These are phyloP conservation scores for Hycleus phaleratus DNA, from an alignment of 1,140 invertebrate species.

Conservation along the genomic window DNA sequence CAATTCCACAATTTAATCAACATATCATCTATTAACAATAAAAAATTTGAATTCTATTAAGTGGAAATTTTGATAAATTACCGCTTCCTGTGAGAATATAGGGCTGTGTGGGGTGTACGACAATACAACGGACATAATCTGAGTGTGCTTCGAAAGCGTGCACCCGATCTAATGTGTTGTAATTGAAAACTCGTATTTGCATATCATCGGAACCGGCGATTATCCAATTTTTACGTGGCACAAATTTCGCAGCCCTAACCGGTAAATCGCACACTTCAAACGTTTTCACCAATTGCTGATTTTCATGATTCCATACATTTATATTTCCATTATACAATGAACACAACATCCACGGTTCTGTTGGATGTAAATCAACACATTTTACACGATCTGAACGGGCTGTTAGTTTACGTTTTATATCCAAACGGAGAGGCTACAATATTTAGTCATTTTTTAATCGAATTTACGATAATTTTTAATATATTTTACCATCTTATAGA, in stretches of 20 bases:
- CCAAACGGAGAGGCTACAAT: constrained; percentile 83
- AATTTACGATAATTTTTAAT: too few species aligned
- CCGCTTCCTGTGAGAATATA: constrained; percentile 95
- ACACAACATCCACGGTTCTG: constrained; percentile 97
- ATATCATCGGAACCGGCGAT: constrained; percentile 96
- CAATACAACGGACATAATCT: constrained; percentile 95
- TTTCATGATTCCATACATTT: constrained; percentile 98
- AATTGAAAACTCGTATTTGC: constrained; percentile 95
- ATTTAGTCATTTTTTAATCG: too few species aligned
- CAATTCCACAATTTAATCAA: constrained; percentile 99
- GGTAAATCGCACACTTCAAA: constrained; percentile 96
- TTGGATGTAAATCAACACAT: constrained; percentile 94
- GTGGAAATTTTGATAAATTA: constrained; percentile 43
- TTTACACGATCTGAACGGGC: constrained; percentile 97
- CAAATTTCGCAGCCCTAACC: constrained; percentile 91
- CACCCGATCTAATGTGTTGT: constrained; percentile 94
- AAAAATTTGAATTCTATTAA: not conserved
- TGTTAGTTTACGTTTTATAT: constrained; percentile 96
- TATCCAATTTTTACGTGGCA: constrained; percentile 97
- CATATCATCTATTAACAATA: constrained; percentile 81
- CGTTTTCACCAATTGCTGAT: constrained; percentile 85
- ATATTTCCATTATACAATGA: constrained; percentile 98
- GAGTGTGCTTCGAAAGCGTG: constrained; percentile 97
- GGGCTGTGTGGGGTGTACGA: constrained; percentile 94
- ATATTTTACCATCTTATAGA: too few species aligned